Base-by-base conservation (phyloP, 92 coral and sea anemone genomes). In the Epizoanthus ramosus region DNA sequence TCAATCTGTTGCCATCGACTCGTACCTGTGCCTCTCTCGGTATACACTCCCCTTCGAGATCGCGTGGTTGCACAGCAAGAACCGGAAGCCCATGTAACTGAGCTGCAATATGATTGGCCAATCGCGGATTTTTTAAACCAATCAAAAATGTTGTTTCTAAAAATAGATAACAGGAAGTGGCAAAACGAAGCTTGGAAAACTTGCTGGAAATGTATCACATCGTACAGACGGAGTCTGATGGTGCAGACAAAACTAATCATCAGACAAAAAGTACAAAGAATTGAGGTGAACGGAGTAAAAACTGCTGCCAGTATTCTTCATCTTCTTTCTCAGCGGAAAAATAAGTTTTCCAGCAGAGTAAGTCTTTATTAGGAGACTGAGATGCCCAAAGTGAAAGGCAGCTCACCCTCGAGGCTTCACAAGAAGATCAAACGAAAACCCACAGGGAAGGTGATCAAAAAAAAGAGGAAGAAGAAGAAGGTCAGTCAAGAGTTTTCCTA, bases 331-430 rank as follows among this genome's bases (percentile, higher is more conserved):
- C 8, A 45, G 21, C 57, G 21, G 54, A 64, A 69, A 50, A 77
- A 39, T 4, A 21, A 58, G n/a, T 58, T 54, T 59, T 16, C 53
- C 16, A 17, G 18, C 47, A 12, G 22, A 58, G 22, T 39, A 17
- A 14, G 0, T 43, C 16, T 52, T 31, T 68, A 56, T n/a, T 22
- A 31, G 28, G 23, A 77, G 58, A 24, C 71, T 60, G 71, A 25
- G 67, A 93, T 90, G 94, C 98, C 98, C 17, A 93, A 91, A 74
- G 59, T 85, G 14, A 93, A 93, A 74, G 92, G 97, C 65, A 88
- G 77, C 53, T 73, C 75, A 59, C 79, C 79, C 70, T 80, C 97
- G 47, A 93, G 87, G 79, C 71, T 88, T 57, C 94, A 88, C 89
- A 93, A 84, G 88, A 93, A 88, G 88, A 70, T 88, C 21, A 84